These are phyloP conservation scores for Typhlichthys subterraneus DNA, from an alignment of 2,797 vertebrate genomes.

Conservation along the genomic window DNA sequence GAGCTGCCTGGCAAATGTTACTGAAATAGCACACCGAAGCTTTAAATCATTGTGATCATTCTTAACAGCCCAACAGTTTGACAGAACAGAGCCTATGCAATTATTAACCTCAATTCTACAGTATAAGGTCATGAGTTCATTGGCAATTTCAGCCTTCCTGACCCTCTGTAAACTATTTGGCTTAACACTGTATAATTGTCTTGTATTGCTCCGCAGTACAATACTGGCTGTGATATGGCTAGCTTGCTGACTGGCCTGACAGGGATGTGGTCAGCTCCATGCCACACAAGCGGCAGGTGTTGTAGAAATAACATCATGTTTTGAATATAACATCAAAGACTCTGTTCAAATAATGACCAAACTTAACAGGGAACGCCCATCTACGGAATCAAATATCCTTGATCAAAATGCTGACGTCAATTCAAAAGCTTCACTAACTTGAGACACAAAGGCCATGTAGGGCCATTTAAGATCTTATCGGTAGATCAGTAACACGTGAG, in stretches of 20 bases:
- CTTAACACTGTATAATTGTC: slow-evolving; percentile 1
- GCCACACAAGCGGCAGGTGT: slow-evolving; percentile 24
- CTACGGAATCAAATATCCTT: slow-evolving; percentile 35
- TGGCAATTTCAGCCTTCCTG: slow-evolving; percentile 1
- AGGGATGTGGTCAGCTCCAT: slow-evolving; percentile 27
- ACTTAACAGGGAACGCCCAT: slow-evolving; percentile 58
- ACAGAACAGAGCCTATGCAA: no score
- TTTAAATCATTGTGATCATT: slow-evolving; percentile 17
- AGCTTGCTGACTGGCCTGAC: slow-evolving; percentile 21
- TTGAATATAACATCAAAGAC: slow-evolving; percentile 35
- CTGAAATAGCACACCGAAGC: slow-evolving; percentile 13
- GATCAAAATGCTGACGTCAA: slow-evolving; percentile 42
- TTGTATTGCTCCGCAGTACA: background rate
- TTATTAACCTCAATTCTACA: no score
- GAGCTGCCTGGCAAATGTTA: slow-evolving; percentile 4
- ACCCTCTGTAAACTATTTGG: slow-evolving; percentile 1
- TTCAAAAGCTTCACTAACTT: slow-evolving; percentile 28
- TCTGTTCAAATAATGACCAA: slow-evolving; percentile 46
- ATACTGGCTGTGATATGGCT: slow-evolving; percentile 11
- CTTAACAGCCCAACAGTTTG: no score
- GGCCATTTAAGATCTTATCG: slow-evolving; percentile 44
- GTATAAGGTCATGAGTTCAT: slow-evolving; percentile 16
- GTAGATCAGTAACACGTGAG: slow-evolving; percentile 45
- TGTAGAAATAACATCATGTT: slow-evolving; percentile 16
- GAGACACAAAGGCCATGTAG: slow-evolving; percentile 19